Conservation (phyloP, 2,797 vertebrate species). For the Sebastes umbrosus region DNA sequence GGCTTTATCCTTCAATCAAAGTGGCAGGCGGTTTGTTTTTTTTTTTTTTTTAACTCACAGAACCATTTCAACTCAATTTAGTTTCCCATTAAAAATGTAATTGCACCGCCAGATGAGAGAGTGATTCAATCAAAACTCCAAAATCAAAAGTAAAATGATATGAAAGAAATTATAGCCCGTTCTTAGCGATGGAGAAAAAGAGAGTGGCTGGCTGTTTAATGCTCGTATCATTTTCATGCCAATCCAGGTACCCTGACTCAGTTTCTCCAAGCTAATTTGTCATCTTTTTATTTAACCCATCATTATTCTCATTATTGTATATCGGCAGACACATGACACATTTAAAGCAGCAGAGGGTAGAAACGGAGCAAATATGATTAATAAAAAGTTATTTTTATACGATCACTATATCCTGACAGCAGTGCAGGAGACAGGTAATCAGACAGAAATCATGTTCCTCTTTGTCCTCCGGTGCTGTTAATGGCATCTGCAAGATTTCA, state of each 20-base stretch:
- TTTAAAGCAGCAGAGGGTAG: background rate
- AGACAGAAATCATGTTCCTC: no score
- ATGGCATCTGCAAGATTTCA: no score
- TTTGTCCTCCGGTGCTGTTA: no score
- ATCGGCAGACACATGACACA: background rate
- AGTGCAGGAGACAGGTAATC: no score
- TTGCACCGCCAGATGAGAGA: slow-evolving; percentile 58
- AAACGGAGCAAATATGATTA: no score
- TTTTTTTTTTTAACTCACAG: slow-evolving; percentile 36
- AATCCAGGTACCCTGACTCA: background rate
- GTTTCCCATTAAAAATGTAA: slow-evolving; percentile 73
- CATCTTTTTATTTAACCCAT: slow-evolving; percentile 12
- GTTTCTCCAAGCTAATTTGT: background rate
- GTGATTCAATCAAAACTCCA: slow-evolving; percentile 66
- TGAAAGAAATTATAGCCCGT: slow-evolving; percentile 36
- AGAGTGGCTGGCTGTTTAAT: background rate
- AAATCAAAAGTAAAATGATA: slow-evolving; percentile 58
- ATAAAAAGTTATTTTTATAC: no score
- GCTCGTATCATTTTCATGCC: slow-evolving; percentile 15
- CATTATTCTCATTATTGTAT: background rate
- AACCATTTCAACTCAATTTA: slow-evolving; percentile 72
- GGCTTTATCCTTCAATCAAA: slow-evolving; percentile 58
- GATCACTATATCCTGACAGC: no score
- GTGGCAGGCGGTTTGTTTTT: slow-evolving; percentile 16
- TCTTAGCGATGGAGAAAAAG: background rate